phyloP scores from a whole-genome alignment of 2,797 vertebrate species.

The Poeciliopsis gracilis region DNA sequence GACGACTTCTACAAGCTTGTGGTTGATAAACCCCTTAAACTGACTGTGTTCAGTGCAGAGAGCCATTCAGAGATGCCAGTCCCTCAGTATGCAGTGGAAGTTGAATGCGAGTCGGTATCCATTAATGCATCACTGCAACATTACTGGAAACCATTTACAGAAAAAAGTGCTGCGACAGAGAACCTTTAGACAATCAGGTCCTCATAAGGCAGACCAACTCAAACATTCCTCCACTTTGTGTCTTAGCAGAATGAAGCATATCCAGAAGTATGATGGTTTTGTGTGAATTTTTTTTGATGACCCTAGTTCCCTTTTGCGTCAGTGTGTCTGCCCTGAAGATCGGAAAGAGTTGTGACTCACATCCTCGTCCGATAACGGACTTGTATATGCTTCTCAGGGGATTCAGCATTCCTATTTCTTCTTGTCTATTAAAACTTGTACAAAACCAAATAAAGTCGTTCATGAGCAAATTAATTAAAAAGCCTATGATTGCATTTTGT shows the following conservation, averaged over 20 bases:
- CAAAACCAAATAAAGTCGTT: slow-evolving; percentile 4
- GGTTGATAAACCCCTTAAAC: slow-evolving; percentile 77
- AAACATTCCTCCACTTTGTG: not conserved
- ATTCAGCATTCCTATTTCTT: not conserved
- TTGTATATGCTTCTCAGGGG: not conserved
- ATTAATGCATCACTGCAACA: slow-evolving; percentile 80
- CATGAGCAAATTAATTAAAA: not conserved
- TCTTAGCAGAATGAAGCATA: not conserved
- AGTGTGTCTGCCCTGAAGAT: not conserved
- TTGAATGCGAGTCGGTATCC: slow-evolving; percentile 72
- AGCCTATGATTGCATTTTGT: not conserved
- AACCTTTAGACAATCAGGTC: not conserved
- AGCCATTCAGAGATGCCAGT: slow-evolving; percentile 52
- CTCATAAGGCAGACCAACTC: not conserved
- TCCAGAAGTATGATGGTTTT: not conserved
- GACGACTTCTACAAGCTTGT: slow-evolving; percentile 81
- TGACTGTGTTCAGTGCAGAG: slow-evolving; percentile 69
- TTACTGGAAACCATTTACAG: slow-evolving; percentile 69
- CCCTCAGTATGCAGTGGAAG: slow-evolving; percentile 79
- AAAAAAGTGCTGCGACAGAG: not conserved
- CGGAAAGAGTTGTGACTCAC: not conserved
- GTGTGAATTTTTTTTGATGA: not conserved
- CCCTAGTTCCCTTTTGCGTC: not conserved
- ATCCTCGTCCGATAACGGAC: slow-evolving; percentile 31
- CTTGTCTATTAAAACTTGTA: not conserved